Conservation (phyloP, 2,113 vertebrate species). For the Copsychus sechellarum region DNA sequence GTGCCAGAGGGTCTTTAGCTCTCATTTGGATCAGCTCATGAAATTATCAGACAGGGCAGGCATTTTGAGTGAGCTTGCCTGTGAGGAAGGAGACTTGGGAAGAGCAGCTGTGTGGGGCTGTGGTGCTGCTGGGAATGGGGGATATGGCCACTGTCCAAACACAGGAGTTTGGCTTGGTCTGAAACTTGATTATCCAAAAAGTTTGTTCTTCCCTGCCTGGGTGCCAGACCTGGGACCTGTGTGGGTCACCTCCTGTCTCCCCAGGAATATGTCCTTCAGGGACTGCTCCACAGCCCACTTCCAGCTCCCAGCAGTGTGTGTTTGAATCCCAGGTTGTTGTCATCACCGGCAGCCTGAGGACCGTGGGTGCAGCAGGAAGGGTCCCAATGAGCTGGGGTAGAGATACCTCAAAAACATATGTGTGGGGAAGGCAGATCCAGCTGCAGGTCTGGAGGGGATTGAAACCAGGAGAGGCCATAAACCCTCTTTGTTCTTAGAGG, state of each 20-base stretch:
- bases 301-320: background rate
- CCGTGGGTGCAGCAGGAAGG: accelerated
- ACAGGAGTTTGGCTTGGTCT: background rate
- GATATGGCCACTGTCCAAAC: background rate
- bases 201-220: background rate
- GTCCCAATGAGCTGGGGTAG: background rate
- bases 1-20: background rate
- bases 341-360: background rate
- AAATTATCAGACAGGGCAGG: background rate
- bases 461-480: background rate
- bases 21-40: background rate
- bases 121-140: accelerated
- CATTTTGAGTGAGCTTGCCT: background rate
- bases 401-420: background rate
- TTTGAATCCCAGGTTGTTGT: accelerated
- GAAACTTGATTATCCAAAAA: background rate
- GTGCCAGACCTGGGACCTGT: background rate
- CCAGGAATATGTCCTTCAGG: accelerated
- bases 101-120: background rate
- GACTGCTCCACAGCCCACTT: background rate
- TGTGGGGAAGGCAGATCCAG: background rate
- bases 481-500: background rate
- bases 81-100: background rate
- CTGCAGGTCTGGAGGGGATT: background rate
- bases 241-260: background rate